Evolutionary conservation across 2,888 invertebrate genomes (phyloP), one percentile per base, ranked within the genome.

Genomic region (Nipponacmea schrenckii): DNA sequence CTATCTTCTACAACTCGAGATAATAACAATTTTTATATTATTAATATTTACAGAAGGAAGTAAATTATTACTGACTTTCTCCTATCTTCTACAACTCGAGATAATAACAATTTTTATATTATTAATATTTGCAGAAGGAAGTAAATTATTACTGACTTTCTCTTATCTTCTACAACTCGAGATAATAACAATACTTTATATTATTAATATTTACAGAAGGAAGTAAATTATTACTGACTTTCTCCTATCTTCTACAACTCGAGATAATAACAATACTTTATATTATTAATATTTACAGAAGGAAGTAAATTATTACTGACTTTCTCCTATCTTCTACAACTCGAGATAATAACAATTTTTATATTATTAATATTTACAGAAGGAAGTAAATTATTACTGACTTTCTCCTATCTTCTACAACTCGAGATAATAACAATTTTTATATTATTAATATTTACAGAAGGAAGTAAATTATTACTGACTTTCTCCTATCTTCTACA

Each of bases 251-350:
- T 77, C 87, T 92, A 20, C n/a, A n/a, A n/a, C n/a, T n/a, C n/a
- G n/a, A n/a, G n/a, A n/a, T n/a, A n/a, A n/a, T n/a, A n/a, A n/a
- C n/a, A n/a, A n/a, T n/a, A n/a, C n/a, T 48, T 4, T n/a, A n/a
- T 31, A 31, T 31, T 31, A 31, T 14, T 71, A 10, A 71, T 4
- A 71, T 44, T 71, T 78, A 12, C 75, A 91, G 93, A 92, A 89
- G 92, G 82, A 14, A 82, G 83, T 69, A 88, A 94, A 44, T 89
- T 95, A 68, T 91, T 80, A 20, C 76, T 88, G 74, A 82, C 80
- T 50, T 94, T 95, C 86, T 91, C 90, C 78, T 94, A 94, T 86
- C 90, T 93, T 77, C 87, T 92, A 20, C n/a, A n/a, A n/a, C n/a
- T n/a, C n/a, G n/a, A n/a, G n/a, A n/a, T n/a, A n/a, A n/a, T n/a